Evolutionary conservation across 2,113 vertebrate species (phyloP).

Genomic region (Vulpes lagopus): DNA sequence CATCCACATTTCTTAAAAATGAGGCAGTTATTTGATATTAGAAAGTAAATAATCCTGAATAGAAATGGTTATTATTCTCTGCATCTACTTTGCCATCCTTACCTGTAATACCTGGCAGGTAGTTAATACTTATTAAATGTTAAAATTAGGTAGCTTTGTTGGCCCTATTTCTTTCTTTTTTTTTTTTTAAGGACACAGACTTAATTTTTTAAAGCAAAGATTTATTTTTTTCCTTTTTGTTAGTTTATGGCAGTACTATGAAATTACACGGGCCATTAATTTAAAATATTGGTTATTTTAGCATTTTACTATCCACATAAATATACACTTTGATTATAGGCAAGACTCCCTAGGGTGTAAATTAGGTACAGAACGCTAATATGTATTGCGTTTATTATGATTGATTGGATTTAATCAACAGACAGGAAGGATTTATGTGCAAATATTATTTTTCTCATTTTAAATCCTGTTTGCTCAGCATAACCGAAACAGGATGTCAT

Average conservation of each 20-base stretch:
- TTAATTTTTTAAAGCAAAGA: conserved; percentile 52
- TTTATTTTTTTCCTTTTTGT: conserved; percentile 34
- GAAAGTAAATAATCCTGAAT: not conserved
- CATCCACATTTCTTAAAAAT: conserved; percentile 3
- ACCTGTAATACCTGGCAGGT: not conserved
- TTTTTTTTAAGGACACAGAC: not conserved
- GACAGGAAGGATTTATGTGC: conserved; percentile 78
- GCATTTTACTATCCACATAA: conserved; percentile 64
- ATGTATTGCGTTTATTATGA: conserved; percentile 71
- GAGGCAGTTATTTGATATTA: not conserved
- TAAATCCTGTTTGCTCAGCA: conserved; percentile 83
- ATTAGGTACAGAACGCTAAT: conserved; percentile 62
- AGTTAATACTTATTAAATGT: conserved; percentile 24
- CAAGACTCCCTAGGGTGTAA: not conserved
- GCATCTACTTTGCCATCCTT: not conserved
- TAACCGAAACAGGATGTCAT: conserved; percentile 79
- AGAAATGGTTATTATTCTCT: not conserved
- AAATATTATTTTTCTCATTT: conserved; percentile 82
- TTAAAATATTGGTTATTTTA: conserved; percentile 70
- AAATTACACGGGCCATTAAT: conserved; percentile 61
- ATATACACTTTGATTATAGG: conserved; percentile 56
- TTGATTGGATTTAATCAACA: conserved; percentile 83
- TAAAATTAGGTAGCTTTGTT: conserved; percentile 29
- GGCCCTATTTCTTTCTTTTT: not conserved
- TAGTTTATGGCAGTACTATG: not conserved